phyloP scores from a whole-genome alignment of 2,888 invertebrate species.

The Galerucella pusilla region DNA sequence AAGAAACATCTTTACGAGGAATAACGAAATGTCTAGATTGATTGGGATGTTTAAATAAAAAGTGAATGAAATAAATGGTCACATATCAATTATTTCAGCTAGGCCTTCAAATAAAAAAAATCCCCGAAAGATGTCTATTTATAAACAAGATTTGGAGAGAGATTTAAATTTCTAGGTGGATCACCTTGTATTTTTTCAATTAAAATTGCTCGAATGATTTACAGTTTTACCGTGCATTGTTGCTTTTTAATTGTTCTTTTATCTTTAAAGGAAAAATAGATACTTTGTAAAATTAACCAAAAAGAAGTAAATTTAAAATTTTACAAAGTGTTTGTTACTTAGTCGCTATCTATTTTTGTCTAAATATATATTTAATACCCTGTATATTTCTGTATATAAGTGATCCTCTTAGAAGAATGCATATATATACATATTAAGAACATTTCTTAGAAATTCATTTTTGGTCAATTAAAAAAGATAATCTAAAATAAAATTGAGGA shows the following conservation, averaged over 20 bases:
- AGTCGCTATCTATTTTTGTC: slow-evolving; percentile 42
- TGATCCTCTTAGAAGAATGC: slow-evolving; percentile 40
- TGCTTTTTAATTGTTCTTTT: slow-evolving; percentile 43
- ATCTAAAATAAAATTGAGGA: slow-evolving; percentile 11
- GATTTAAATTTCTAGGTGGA: too few relatives aligned
- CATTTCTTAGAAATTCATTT: slow-evolving; percentile 26
- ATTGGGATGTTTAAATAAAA: too few relatives aligned
- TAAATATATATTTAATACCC: slow-evolving; percentile 41
- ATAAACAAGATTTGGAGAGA: too few relatives aligned
- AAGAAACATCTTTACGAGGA: too few relatives aligned
- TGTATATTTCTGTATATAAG: slow-evolving; percentile 53
- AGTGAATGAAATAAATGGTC: too few relatives aligned
- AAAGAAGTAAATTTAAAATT: slow-evolving; percentile 8
- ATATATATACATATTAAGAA: slow-evolving; percentile 40
- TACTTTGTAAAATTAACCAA: slow-evolving; percentile 20
- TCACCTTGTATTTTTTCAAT: too few relatives aligned
- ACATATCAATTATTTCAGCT: too few relatives aligned
- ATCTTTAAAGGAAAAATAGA: slow-evolving; percentile 10
- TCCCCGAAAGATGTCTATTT: too few relatives aligned
- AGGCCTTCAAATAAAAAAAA: too few relatives aligned
- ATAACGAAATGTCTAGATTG: too few relatives aligned
- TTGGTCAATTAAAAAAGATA: slow-evolving; percentile 40
- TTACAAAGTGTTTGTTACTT: slow-evolving; percentile 37
- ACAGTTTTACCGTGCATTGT: slow-evolving; percentile 33
- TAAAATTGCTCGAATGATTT: not conserved